Evolutionary conservation across 2,797 vertebrate genomes (phyloP).

Genomic region (Fistularia commersonii): DNA sequence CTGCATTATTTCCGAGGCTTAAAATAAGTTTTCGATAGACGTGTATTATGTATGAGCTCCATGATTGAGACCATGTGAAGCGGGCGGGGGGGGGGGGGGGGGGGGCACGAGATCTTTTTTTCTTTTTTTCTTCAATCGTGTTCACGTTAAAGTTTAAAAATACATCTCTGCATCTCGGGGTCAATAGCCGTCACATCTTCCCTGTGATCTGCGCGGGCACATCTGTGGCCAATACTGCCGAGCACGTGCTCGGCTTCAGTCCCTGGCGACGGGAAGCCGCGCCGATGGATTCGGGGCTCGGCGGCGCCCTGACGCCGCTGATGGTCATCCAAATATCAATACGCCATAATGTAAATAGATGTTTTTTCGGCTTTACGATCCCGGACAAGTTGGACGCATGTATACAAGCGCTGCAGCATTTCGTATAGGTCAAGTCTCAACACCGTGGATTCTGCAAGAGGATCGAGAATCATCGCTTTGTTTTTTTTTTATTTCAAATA

Average conservation of each 20-base stretch:
- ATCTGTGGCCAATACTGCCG: conserved; percentile 71
- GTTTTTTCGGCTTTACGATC: too few relatives aligned
- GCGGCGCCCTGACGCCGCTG: too few relatives aligned
- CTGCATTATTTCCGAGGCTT: conserved; percentile 25
- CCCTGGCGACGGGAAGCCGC: not conserved
- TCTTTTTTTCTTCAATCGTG: conserved; percentile 79
- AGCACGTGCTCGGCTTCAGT: conserved; percentile 67
- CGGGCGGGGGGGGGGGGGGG: conserved; percentile 84
- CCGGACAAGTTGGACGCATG: too few relatives aligned
- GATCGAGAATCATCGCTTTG: too few relatives aligned
- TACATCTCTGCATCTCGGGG: conserved; percentile 81
- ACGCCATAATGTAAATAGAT: too few relatives aligned
- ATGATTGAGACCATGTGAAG: conserved; percentile 84
- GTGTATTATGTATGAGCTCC: conserved; percentile 75
- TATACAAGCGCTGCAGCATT: too few relatives aligned
- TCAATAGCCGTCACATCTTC: conserved; percentile 86
- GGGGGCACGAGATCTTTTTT: conserved; percentile 54
- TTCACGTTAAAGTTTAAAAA: conserved; percentile 87
- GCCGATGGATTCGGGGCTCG: conserved; percentile 25
- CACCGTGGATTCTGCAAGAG: too few relatives aligned
- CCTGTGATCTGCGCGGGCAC: conserved; percentile 74
- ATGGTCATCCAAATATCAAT: too few relatives aligned
- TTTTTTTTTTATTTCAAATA: too few relatives aligned
- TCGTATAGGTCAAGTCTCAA: too few relatives aligned
- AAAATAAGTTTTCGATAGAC: conserved; percentile 37